These are phyloP conservation scores for Catocala sponsa DNA, from an alignment of 2,888 invertebrate species.

Conservation along the genomic window DNA sequence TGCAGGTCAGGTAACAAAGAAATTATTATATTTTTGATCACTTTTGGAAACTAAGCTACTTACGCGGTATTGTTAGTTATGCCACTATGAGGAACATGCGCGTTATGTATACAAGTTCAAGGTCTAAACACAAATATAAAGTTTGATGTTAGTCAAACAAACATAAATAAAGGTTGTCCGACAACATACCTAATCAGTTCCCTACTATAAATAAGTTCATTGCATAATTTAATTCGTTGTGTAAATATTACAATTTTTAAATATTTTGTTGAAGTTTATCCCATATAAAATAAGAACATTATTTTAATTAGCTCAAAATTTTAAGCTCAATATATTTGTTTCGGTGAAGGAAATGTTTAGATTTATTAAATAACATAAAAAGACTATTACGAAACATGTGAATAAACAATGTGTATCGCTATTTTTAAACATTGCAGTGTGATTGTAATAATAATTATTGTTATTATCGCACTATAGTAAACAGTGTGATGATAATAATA, in stretches of 20 bases:
- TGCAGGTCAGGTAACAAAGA: too few relatives aligned
- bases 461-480: background rate
- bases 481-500: background rate
- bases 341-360: slow-evolving; percentile 27
- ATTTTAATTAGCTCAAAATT: slow-evolving; percentile 43
- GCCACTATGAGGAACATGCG: too few relatives aligned
- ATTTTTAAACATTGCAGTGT: background rate
- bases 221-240: slow-evolving; percentile 23
- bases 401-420: background rate
- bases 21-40: too few relatives aligned
- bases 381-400: background rate
- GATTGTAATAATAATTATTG: too few relatives aligned
- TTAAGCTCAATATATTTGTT: slow-evolving; percentile 37
- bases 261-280: slow-evolving; percentile 18
- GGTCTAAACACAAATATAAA: slow-evolving; percentile 1
- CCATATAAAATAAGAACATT: background rate
- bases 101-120: too few relatives aligned
- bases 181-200: slow-evolving; percentile 1
- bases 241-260: slow-evolving; percentile 23
- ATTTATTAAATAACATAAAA: slow-evolving; percentile 8
- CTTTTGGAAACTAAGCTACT: background rate
- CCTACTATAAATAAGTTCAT: slow-evolving; percentile 18
- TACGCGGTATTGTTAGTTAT: too few relatives aligned
- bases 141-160: too few relatives aligned
- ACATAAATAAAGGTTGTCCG: background rate